Base-by-base conservation (phyloP, 2,797 vertebrate genomes). In the Coreius guichenoti region DNA sequence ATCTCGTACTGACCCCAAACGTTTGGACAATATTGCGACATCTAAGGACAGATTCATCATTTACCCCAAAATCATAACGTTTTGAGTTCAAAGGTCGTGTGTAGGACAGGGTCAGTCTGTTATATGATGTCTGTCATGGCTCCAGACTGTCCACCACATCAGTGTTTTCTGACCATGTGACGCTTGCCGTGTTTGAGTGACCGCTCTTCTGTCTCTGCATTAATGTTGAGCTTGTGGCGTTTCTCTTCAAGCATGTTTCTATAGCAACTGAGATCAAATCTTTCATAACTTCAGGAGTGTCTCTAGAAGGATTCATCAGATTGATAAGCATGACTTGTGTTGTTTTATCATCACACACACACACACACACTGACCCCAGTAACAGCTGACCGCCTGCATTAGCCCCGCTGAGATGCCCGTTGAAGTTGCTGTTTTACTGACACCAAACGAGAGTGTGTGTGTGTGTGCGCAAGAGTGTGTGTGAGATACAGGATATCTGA, bases 351-450 rank as follows among this genome's bases (percentile, higher is more conserved):
- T 81, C 78, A 51, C 45, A 1, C 39, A 67, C 39, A 79, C 36
- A 39, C 36, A 39, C 36, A 39, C 36, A 39, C 36, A 39, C 78
- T 26, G 47, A 63, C 29, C 19, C n/a, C 69, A 74, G 17, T 80
- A 83, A 88, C 81, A 68, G 45, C 21, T 1, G 17, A 70, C 39
- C 29, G 14, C 58, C 58, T 80, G 43, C 80, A 74, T 85, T 61
- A 87, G 68, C n/a, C 17, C 56, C 4, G 65, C 54, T 39, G 39
- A 83, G 84, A 81, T 79, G 17, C n/a, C 39, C 81, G 88, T 91
- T 95, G 93, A 96, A 96, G 95, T 96, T 96, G 95, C 96, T 96
- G 96, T 95, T 94, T 96, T 96, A 93, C 95, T 94, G 83, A 83
- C 68, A 87, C 14, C 82, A 89, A 56, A 31, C 84, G 36, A 7